A percentile compares a stretch with the other conserved stretches of the same genome.
phyloP scores from a whole-genome alignment of 2,888 invertebrate genomes.

The Hydrotaea cyrtoneurina region DNA sequence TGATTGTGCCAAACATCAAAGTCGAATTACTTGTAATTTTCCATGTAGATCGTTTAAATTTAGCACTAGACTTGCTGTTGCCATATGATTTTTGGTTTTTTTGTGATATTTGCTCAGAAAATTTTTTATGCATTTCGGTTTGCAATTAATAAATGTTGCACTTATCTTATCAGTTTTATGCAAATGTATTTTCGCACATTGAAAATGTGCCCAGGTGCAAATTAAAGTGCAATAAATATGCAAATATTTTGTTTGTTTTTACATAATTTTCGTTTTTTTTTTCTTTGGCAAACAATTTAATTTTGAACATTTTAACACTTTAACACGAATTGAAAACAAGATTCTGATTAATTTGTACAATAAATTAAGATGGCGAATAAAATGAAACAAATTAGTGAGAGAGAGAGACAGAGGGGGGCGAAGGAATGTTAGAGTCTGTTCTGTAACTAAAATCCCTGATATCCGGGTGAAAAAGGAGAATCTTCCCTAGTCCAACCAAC shows the following conservation, averaged over 20 bases:
- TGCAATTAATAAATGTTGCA: constrained; percentile 64
- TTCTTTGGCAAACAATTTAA: constrained; percentile 14
- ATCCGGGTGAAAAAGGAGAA: too few species aligned
- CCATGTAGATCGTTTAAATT: neutral
- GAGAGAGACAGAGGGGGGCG: neutral
- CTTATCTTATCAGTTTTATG: constrained; percentile 65
- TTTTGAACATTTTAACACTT: constrained; percentile 27
- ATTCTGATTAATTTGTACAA: constrained; percentile 21
- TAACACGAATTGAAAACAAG: constrained; percentile 7
- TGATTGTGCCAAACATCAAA: constrained; percentile 4
- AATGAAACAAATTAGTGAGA: neutral
- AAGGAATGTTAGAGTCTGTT: too few species aligned
- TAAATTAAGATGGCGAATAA: neutral
- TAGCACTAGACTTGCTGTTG: neutral
- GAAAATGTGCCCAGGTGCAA: constrained; percentile 49
- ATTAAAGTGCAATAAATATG: constrained; percentile 62
- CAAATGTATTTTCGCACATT: constrained; percentile 55
- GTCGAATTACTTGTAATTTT: neutral
- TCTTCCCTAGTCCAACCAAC: too few species aligned
- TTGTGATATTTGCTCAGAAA: neutral
- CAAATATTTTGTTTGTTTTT: constrained; percentile 38
- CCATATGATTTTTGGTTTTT: neutral
- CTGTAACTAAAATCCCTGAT: too few species aligned
- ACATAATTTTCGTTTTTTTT: neutral
- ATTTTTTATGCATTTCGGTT: neutral